Base-by-base conservation (phyloP, 2,113 vertebrate genomes). In the Mobula hypostoma region DNA sequence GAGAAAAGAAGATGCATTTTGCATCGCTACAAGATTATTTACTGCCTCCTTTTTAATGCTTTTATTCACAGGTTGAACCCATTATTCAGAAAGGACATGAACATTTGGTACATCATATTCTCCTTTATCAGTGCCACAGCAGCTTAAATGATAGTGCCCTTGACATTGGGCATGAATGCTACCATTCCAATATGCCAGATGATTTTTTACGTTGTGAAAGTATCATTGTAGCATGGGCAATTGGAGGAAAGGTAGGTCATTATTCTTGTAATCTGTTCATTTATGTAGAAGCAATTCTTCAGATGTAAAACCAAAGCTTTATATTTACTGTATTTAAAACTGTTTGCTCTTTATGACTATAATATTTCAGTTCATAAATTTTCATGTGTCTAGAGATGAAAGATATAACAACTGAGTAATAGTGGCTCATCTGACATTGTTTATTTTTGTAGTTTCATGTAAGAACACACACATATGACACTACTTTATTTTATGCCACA, bases 161-260 rank as follows among this genome's bases (percentile, higher is more conserved):
- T 94, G 96, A 97, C 85, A 95, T 96, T 0, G 97, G 97, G 0
- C 98, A 98, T 4, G 98, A 98, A 94, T 98, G 98, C 94, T 98
- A 97, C 95, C 98, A 98, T 83, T 97, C 98, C 32, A 98, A 98
- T 95, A 98, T 98, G 98, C 98, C 98, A 0, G 98, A 98, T 76
- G 96, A 97, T 0, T 98, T 98, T 95, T 95, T 97, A 7, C 98
- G 97, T 0, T 98, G 98, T 76, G 97, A 98, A 96, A 98, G 97
- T 0, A 97, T 98, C 80, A 95, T 98, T 95, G 98, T 98, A 56
- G 98, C 98, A 32, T 98, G 98, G 98, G 98, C 97, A 95, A 98
- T 98, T 91, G 98, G 98, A 94, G 98, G 98, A 95, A 97, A 98
- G 98, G 98, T 98, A 95, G 93, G 97, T 94, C 77, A 80, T 48